Base-by-base conservation (phyloP, 1,140 invertebrate species). In the Teleopsis dalmanni region DNA sequence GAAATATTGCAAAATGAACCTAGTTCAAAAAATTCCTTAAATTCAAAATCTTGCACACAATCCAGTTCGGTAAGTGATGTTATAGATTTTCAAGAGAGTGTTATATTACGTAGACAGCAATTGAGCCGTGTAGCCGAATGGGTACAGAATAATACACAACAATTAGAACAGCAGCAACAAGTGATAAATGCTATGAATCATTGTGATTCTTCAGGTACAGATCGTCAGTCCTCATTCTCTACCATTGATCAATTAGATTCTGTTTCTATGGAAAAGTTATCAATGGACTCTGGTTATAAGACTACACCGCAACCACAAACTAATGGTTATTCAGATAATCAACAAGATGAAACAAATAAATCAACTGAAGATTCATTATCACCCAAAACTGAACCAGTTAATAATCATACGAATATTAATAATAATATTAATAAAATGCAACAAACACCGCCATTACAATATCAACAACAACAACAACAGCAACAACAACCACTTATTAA, bases 101-200 rank as follows among this genome's bases (percentile, higher is more conserved):
- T 65, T 0, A 38, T 70, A 14, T 45, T 79, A 21, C 73, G 78
- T 48, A 76, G 78, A 13, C 78, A 79, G 37, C 81, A 83, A 43
- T 60, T 83, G 34, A 78, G 81, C 16, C 73, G 82, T 48, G 81
- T 84, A 8, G 81, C 81, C 2, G 80, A 84, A 49, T 83, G 81
- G 81, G 80, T 82, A 18, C 77, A 81, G 57, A 76, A 77, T 52
- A 79, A 78, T 53, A 63, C 66, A 1, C 63, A 70, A 37, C 62
- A 64, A 23, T 9, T 65, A 51, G 59, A 69, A 52, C 62, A 60
- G 14, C 37, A 62, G 13, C 55, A 57, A 14, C 55, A 62, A 18
- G 62, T 63, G 19, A 37, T 47, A 21, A 26, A 42, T 25, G 7
- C 29, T 53, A 8, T 22, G 53, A 19, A 65, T 14, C 37, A 51